These are phyloP conservation scores for Crocidura indochinensis DNA, from an alignment of 2,797 vertebrate genomes.

Conservation along the genomic window DNA sequence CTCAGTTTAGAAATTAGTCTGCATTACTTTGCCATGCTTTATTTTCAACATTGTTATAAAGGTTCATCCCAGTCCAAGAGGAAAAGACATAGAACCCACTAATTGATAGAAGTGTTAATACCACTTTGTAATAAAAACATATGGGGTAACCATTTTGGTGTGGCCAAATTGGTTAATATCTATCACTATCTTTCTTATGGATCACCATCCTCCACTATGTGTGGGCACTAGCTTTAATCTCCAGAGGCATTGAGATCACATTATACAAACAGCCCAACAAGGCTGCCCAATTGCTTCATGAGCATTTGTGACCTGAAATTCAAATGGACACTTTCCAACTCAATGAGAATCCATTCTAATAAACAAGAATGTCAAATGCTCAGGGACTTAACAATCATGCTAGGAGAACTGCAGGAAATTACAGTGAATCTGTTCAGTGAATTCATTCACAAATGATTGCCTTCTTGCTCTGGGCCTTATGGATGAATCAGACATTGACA, in stretches of 20 bases:
- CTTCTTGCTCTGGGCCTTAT: background rate
- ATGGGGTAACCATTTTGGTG: background rate
- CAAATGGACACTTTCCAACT: background rate
- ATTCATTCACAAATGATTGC: conserved; percentile 17
- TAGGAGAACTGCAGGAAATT: background rate
- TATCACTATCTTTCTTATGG: conserved; percentile 25
- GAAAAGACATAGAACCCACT: background rate
- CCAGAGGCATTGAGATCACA: background rate
- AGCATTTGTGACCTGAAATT: background rate
- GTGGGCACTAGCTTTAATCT: background rate
- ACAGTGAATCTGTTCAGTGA: background rate
- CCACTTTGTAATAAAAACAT: background rate
- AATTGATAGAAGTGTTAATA: conserved; percentile 16
- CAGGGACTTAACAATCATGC: background rate
- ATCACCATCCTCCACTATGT: background rate
- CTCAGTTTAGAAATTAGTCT: background rate
- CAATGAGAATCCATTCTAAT: background rate
- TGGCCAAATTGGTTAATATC: conserved; percentile 40
- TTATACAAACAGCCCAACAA: background rate
- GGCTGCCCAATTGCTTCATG: background rate
- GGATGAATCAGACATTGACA: background rate
- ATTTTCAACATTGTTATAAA: background rate
- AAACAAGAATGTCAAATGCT: no score
- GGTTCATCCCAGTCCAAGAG: background rate
- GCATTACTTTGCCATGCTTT: conserved; percentile 12